phyloP scores from a whole-genome alignment of 2,113 vertebrate genomes.

The Recurvirostra avosetta region DNA sequence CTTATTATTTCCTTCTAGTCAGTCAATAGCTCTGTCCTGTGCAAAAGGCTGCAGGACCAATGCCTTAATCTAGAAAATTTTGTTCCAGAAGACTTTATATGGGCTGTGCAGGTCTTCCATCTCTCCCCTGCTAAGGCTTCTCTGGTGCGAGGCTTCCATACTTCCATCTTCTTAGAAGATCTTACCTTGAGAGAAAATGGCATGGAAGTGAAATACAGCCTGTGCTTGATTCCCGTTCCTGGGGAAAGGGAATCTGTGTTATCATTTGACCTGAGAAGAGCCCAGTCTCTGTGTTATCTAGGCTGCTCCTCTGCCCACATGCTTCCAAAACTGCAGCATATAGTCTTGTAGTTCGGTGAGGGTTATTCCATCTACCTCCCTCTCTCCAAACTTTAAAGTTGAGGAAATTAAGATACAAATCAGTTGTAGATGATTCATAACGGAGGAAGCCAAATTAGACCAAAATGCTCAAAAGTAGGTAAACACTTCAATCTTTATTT shows the following conservation, averaged over 20 bases:
- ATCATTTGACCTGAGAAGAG: background rate
- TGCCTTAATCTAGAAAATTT: background rate
- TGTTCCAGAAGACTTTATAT: background rate
- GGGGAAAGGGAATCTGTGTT: background rate
- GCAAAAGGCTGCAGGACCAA: background rate
- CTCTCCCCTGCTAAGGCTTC: background rate
- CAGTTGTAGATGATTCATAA: conserved; percentile 5
- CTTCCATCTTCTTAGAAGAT: background rate
- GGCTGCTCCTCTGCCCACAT: background rate
- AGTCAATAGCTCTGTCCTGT: background rate
- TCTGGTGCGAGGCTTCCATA: background rate
- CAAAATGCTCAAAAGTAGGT: background rate
- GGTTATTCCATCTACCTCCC: background rate
- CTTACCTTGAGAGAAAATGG: background rate
- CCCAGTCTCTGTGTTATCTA: background rate
- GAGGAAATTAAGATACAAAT: background rate
- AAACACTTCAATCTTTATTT: background rate
- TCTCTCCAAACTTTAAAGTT: background rate
- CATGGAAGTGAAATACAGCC: background rate
- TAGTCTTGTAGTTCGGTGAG: background rate
- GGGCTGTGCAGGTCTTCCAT: background rate
- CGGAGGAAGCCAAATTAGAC: background rate
- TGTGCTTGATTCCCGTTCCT: background rate
- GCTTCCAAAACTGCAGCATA: background rate
- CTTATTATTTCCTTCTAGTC: background rate